A percentile compares a stretch with the other conserved stretches of the same genome.
Evolutionary conservation across 2,888 invertebrate species (phyloP).

Genomic region (Byasa hedistus): DNA sequence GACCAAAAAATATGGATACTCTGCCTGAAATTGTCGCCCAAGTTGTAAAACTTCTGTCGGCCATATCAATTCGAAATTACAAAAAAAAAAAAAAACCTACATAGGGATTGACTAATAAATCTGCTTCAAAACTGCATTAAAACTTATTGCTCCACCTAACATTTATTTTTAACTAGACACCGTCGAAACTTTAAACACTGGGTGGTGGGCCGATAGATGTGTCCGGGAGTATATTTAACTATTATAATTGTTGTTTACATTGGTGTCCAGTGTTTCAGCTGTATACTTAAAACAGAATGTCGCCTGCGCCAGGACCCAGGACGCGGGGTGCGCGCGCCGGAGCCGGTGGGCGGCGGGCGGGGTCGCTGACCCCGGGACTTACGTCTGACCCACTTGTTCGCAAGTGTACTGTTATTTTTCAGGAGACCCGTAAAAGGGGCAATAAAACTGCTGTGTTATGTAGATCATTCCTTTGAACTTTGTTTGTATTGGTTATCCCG

Average conservation of each 20-base stretch:
- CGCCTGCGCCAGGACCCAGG: constrained; percentile 3
- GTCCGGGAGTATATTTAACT: too few relatives aligned
- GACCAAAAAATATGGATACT: too few relatives aligned
- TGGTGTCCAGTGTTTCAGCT: neutral
- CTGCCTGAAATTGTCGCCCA: too few relatives aligned
- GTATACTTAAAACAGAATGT: constrained; percentile 22
- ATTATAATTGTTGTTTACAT: constrained; percentile 9
- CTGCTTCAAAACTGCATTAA: too few relatives aligned
- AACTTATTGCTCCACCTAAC: too few relatives aligned
- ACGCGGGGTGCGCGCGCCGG: neutral
- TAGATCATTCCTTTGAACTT: constrained; percentile 8
- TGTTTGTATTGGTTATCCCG: neutral
- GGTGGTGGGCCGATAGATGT: too few relatives aligned
- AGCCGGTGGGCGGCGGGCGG: neutral
- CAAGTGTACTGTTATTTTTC: constrained; percentile 6
- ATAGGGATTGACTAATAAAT: too few relatives aligned
- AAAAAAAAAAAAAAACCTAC: too few relatives aligned
- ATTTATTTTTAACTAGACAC: too few relatives aligned
- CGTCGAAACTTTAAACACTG: too few relatives aligned
- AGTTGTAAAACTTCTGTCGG: too few relatives aligned
- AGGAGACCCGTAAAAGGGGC: constrained; percentile 17
- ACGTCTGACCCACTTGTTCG: constrained; percentile 21
- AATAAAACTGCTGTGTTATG: constrained; percentile 4
- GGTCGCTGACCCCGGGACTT: neutral
- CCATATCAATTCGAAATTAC: too few relatives aligned